Percentiles rank a stretch among this genome's conserved stretches.
phyloP scores from a whole-genome alignment of 2,888 invertebrate genomes.

The Homarus gammarus region DNA sequence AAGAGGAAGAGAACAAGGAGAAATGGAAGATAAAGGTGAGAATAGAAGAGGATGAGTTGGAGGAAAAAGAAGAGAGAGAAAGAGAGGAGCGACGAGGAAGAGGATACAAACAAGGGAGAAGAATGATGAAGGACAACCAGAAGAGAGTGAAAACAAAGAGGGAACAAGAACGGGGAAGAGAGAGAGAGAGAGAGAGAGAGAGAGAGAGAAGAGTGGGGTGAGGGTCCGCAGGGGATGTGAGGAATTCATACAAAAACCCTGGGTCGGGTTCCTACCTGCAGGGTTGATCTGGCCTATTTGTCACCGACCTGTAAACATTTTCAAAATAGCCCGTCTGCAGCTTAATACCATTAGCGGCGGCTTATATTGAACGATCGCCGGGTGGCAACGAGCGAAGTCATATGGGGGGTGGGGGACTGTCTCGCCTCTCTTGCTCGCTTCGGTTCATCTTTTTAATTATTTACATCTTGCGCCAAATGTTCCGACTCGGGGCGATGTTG shows the following conservation, averaged over 20 bases:
- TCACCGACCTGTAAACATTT: slow-evolving; percentile 60
- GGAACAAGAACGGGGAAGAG: background rate
- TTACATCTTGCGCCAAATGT: slow-evolving; percentile 13
- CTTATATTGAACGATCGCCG: slow-evolving; percentile 39
- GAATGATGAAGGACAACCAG: too few relatives aligned
- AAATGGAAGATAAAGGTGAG: too few relatives aligned
- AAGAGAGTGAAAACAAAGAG: background rate
- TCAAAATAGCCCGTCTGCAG: slow-evolving; percentile 50
- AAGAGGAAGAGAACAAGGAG: too few relatives aligned
- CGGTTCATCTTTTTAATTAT: slow-evolving; percentile 45
- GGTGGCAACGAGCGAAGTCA: slow-evolving; percentile 45
- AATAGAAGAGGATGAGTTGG: too few relatives aligned
- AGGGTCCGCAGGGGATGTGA: slow-evolving; percentile 37
- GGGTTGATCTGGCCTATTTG: slow-evolving; percentile 60
- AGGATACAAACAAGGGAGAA: too few relatives aligned
- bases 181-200: background rate
- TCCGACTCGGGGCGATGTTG: too few relatives aligned
- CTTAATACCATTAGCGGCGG: slow-evolving; percentile 44
- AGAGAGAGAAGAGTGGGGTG: background rate
- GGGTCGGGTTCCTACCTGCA: slow-evolving; percentile 53
- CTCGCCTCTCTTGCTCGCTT: slow-evolving; percentile 24
- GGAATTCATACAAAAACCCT: slow-evolving; percentile 61
- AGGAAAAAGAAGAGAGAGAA: background rate
- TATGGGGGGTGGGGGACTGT: slow-evolving; percentile 53
- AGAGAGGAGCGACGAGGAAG: background rate